Conservation (phyloP, 2,113 vertebrate genomes). For the Trinectes maculatus region DNA sequence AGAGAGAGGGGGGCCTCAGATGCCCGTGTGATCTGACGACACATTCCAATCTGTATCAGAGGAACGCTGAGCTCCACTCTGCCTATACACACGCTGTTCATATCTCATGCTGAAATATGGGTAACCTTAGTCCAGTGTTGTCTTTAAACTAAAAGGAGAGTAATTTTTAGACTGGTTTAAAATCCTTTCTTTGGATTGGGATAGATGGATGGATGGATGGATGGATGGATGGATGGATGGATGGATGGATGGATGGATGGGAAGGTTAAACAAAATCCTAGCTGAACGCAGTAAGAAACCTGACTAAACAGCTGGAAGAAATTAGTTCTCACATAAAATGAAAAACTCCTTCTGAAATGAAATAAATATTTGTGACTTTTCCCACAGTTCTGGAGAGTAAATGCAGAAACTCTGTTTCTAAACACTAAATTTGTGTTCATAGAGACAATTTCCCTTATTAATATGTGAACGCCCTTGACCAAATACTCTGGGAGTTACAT, state of each 20-base stretch:
- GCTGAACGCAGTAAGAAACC: neutral
- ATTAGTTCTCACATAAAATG: neutral
- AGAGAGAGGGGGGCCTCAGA: constrained; percentile 63
- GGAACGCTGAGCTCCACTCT: constrained; percentile 52
- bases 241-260: no score
- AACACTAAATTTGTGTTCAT: constrained; percentile 5
- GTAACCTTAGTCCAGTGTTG: neutral
- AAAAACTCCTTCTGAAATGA: neutral
- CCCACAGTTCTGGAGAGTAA: neutral
- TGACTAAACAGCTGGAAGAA: neutral
- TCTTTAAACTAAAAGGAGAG: no score
- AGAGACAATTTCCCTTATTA: constrained; percentile 21
- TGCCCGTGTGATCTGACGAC: constrained; percentile 59
- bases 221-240: no score
- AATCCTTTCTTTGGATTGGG: no score
- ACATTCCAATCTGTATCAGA: constrained; percentile 61
- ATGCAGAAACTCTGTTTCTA: neutral
- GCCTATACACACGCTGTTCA: constrained; percentile 6
- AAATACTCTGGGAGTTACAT: constrained; percentile 13
- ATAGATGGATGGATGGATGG: no score
- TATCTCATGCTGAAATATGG: neutral
- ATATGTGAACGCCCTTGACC: constrained; percentile 36
- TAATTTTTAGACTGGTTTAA: no score
- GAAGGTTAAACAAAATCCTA: no score
- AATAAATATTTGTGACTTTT: neutral